Conservation (phyloP, 1,140 invertebrate genomes). For the Drosophila novamexicana region DNA sequence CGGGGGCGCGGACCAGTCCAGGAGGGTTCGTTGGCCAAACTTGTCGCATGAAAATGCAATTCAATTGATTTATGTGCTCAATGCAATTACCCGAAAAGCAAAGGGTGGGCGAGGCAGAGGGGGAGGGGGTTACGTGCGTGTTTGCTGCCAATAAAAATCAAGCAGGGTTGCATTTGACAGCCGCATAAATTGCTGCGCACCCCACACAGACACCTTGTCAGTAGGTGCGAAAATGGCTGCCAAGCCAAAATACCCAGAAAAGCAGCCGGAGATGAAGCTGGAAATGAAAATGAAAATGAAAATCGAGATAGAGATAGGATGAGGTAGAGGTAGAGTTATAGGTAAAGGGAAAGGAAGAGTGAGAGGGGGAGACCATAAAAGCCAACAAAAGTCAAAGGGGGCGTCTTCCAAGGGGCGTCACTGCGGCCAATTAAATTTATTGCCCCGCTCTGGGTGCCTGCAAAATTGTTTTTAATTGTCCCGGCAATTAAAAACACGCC, state of each 20-base stretch:
- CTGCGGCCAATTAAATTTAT: slow-evolving; percentile 78
- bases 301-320: slow-evolving; percentile 15
- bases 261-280: slow-evolving; percentile 4
- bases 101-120: not conserved
- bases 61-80: slow-evolving; percentile 82
- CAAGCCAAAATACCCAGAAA: slow-evolving; percentile 33
- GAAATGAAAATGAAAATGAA: slow-evolving; percentile 35
- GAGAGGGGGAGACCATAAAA: slow-evolving; percentile 7
- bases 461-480: slow-evolving; percentile 82
- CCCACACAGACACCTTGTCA: slow-evolving; percentile 62
- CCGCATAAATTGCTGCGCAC: slow-evolving; percentile 72
- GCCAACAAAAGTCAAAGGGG: slow-evolving; percentile 52
- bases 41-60: slow-evolving; percentile 82
- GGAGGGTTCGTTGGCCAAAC: slow-evolving; percentile 64
- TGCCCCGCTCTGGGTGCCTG: slow-evolving; percentile 71
- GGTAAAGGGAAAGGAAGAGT: not conserved
- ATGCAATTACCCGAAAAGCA: slow-evolving; percentile 77
- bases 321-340: not conserved
- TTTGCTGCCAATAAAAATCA: slow-evolving; percentile 78
- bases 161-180: slow-evolving; percentile 74
- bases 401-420: slow-evolving; percentile 67
- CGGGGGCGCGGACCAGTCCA: slow-evolving; percentile 12
- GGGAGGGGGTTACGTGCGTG: slow-evolving; percentile 53
- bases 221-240: slow-evolving; percentile 73
- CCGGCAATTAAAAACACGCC: slow-evolving; percentile 78